Percentiles rank a stretch among this genome's conserved stretches.
Conservation (phyloP, 2,113 vertebrate species). For the Marmota flaviventris region DNA sequence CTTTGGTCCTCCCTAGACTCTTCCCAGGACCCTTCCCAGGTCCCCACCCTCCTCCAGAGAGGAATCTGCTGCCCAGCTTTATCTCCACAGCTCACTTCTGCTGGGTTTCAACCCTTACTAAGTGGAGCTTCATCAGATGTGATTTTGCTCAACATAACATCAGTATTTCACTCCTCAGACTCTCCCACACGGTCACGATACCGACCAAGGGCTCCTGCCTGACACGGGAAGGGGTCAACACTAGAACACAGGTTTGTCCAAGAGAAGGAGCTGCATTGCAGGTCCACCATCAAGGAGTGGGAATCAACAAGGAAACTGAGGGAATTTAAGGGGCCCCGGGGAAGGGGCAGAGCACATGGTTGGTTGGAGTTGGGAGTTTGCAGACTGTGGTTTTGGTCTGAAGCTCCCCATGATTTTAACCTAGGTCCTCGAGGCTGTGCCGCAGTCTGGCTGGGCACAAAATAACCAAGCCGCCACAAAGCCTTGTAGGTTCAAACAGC, state of each 20-base stretch:
- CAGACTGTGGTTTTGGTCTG: not conserved
- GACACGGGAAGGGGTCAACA: accelerated
- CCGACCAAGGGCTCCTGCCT: not conserved
- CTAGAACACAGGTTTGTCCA: too few species aligned
- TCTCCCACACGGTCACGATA: too few species aligned
- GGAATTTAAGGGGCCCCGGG: too few species aligned
- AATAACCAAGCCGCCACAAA: too few species aligned
- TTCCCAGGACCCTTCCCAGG: not conserved
- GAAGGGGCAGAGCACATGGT: too few species aligned
- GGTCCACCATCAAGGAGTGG: not conserved
- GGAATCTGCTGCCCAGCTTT: accelerated
- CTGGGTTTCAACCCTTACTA: not conserved
- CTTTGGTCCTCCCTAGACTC: accelerated
- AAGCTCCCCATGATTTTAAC: too few species aligned
- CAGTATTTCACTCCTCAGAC: accelerated
- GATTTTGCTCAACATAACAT: not conserved
- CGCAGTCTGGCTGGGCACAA: too few species aligned
- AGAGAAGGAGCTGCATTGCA: not conserved
- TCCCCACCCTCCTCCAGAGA: accelerated
- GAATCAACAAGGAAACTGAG: too few species aligned
- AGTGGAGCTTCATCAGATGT: too few species aligned
- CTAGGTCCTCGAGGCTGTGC: not conserved
- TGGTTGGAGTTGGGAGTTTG: too few species aligned
- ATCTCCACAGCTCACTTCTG: accelerated
- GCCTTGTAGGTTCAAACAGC: too few species aligned